Percentiles rank a stretch among this genome's conserved stretches.
Evolutionary conservation across 2,797 vertebrate species (phyloP).

Genomic region (Micrastur ruficollis): DNA sequence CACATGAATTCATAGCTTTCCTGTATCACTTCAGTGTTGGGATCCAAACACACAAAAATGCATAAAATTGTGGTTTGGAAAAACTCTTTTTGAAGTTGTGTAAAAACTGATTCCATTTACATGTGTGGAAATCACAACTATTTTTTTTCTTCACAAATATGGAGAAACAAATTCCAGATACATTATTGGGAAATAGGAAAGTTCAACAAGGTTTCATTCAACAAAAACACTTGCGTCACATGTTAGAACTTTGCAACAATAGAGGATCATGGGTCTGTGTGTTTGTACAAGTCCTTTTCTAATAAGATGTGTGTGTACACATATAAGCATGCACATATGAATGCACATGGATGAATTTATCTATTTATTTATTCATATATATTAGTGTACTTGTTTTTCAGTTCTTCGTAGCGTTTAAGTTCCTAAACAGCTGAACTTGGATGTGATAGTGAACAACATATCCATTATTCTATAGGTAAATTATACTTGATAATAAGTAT

Average conservation of each 20-base stretch:
- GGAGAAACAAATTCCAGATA: not conserved
- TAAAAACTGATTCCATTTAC: not conserved
- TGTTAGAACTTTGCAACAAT: not conserved
- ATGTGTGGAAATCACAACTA: not conserved
- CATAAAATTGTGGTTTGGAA: not conserved
- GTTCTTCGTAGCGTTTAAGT: not conserved
- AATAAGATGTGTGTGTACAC: not conserved
- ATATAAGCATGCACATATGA: rapidly evolving
- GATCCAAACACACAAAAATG: not conserved
- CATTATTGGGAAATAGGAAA: not conserved
- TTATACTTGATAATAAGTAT: not conserved
- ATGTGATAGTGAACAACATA: not conserved
- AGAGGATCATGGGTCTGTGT: not conserved
- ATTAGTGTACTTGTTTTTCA: not conserved
- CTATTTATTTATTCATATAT: not conserved
- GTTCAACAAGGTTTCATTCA: not conserved
- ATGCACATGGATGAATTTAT: not conserved
- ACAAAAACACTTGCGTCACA: not conserved
- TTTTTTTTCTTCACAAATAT: not conserved
- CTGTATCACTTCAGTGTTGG: not conserved
- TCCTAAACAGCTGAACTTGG: not conserved
- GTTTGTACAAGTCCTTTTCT: not conserved
- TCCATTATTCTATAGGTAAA: not conserved
- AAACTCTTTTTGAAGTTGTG: not conserved
- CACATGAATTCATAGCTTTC: not conserved